These are phyloP conservation scores for Drosophila neoperkinsi DNA, from an alignment of 2,888 invertebrate genomes.

Conservation along the genomic window DNA sequence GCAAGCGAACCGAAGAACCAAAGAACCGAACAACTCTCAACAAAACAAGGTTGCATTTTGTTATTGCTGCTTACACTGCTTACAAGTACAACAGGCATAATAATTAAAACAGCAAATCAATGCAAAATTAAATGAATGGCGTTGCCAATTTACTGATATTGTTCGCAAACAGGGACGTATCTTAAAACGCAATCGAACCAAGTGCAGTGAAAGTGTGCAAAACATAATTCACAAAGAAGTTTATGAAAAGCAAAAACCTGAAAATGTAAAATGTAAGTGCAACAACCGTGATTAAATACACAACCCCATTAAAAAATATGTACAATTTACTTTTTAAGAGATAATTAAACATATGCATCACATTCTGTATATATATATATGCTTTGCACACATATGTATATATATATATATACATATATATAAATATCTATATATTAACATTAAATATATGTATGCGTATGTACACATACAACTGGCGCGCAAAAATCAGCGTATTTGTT, in stretches of 20 bases:
- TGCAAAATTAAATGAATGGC: conserved; percentile 44
- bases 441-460: conserved; percentile 43
- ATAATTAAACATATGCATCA: conserved; percentile 14
- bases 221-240: conserved; percentile 46
- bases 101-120: conserved; percentile 21
- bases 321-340: background rate
- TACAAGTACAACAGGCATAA: background rate
- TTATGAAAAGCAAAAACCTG: conserved; percentile 37
- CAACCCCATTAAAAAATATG: conserved; percentile 1
- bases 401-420: conserved; percentile 50
- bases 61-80: conserved; percentile 13
- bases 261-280: conserved; percentile 59
- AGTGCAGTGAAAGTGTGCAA: conserved; percentile 71
- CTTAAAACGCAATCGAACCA: conserved; percentile 54
- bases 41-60: conserved; percentile 35
- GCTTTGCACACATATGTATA: conserved; percentile 37
- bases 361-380: conserved; percentile 16
- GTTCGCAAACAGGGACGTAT: conserved; percentile 56
- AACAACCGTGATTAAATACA: conserved; percentile 8
- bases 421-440: conserved; percentile 48
- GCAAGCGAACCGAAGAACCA: conserved; percentile 12
- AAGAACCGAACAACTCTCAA: conserved; percentile 12
- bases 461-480: conserved; percentile 61
- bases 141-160: conserved; percentile 59
- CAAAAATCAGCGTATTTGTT: conserved; percentile 62